Percentiles rank a stretch among this genome's conserved stretches.
phyloP scores from a whole-genome alignment of 2,888 invertebrate genomes.

The Hypselothyrea guttata region DNA sequence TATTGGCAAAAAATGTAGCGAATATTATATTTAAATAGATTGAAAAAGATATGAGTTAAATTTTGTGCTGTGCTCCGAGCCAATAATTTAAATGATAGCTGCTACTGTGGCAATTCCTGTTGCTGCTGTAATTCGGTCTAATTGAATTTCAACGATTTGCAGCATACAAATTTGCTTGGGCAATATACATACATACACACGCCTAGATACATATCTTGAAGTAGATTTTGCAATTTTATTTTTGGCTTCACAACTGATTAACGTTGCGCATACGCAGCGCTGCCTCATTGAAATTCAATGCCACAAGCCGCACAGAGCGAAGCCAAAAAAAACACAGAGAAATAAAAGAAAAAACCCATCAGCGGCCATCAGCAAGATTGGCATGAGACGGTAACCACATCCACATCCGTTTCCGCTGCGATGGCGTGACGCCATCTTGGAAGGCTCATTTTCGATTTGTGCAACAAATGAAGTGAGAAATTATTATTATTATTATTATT shows the following conservation, averaged over 20 bases:
- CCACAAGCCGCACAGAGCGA: conserved; percentile 16
- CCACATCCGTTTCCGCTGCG: not conserved
- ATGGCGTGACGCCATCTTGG: not conserved
- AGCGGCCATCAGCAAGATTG: conserved; percentile 25
- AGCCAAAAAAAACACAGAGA: not conserved
- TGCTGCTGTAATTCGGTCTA: conserved; percentile 57
- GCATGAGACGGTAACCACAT: not conserved
- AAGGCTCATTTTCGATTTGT: conserved; percentile 66
- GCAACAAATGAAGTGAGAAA: conserved; percentile 77
- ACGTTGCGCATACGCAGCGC: conserved; percentile 53
- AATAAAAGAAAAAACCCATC: conserved; percentile 17
- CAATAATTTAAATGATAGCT: conserved; percentile 61
- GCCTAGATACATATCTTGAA: not conserved
- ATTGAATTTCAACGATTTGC: conserved; percentile 66
- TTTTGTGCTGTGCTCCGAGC: conserved; percentile 4
- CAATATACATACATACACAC: too few relatives aligned
- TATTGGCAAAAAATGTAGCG: too few relatives aligned
- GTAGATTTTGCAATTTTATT: not conserved
- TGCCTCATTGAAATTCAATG: conserved; percentile 56
- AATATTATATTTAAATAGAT: too few relatives aligned
- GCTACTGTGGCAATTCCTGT: conserved; percentile 3
- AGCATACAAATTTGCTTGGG: conserved; percentile 22
- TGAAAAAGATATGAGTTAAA: too few relatives aligned
- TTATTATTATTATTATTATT: conserved; percentile 64
- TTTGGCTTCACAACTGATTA: conserved; percentile 7